Evolutionary conservation across 2,888 invertebrate species (phyloP), one percentile per base, ranked within the genome.

Genomic region (Noctua pronuba): DNA sequence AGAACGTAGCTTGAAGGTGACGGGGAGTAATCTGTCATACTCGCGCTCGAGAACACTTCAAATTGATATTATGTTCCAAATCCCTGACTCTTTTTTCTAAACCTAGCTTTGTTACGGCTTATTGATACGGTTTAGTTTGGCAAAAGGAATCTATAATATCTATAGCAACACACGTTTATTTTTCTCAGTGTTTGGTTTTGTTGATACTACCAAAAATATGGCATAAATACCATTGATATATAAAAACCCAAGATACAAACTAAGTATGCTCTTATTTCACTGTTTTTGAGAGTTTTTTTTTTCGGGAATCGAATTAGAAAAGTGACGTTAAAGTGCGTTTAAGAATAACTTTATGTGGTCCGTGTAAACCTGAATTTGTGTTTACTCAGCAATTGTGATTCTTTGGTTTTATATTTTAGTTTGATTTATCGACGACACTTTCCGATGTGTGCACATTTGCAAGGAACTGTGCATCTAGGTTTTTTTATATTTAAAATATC

Each of bases 41-140:
- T 82, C 52, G 46, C 16, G 74, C 60, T 69, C 44, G 44, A 13
- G 60, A 28, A 64, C 44, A 69, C 60, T 73, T 70, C 31, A 86
- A 82, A 77, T 82, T 77, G 83, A 86, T 84, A 72, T 72, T 46
- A 68, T 72, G 24, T 69, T 66, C 31, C 8, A 60, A 67, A 83
- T 66, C 82, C 86, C 31, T 58, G 60, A 31, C 62, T 68, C 10
- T 70, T 55, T 46, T 13, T 44, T 31, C 24, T 13, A 21, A 13
- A n/a, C 62, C 3, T 31, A 31, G 52, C 52, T 67, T 78, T 31
- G 35, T 31, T 60, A 10, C 16, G 28, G 77, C 55, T 72, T 58
- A 60, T n/a, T 24, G 62, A 1, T 46, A 80, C 10, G 28, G 24
- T 13, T 44, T 7, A 49, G 2, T 49, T 46, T 66, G 35, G 35